Conservation (phyloP, 2,888 invertebrate species). For the Drosophila nigricruria region DNA sequence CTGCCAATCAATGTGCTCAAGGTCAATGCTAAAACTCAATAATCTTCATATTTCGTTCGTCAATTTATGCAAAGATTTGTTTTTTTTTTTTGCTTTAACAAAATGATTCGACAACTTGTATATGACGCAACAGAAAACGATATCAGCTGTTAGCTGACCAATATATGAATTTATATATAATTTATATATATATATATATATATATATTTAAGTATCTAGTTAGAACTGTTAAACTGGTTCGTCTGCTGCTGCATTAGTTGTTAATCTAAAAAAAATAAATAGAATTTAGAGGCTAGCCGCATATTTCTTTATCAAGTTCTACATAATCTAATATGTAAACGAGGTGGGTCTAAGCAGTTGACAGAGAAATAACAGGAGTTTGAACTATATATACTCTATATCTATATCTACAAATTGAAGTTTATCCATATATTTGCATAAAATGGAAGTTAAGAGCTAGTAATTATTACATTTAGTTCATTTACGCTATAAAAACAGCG, state of each 20-base stretch:
- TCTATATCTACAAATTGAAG: too few relatives aligned
- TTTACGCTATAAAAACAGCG: too few relatives aligned
- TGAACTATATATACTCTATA: too few relatives aligned
- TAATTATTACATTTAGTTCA: too few relatives aligned
- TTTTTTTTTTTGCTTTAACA: not conserved
- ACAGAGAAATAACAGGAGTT: not conserved
- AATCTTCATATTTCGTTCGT: not conserved
- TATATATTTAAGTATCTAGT: constrained; percentile 7
- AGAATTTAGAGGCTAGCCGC: constrained; percentile 33
- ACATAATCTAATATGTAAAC: not conserved
- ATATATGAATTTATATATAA: constrained; percentile 6
- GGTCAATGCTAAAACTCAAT: constrained; percentile 70
- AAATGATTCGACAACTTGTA: constrained; percentile 43
- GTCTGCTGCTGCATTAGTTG: constrained; percentile 12
- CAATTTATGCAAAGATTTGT: constrained; percentile 38
- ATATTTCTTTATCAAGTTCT: constrained; percentile 7
- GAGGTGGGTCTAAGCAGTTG: not conserved
- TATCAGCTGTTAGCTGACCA: constrained; percentile 35
- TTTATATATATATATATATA: too few relatives aligned
- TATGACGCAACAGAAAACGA: constrained; percentile 27
- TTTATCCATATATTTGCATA: too few relatives aligned
- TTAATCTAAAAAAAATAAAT: not conserved
- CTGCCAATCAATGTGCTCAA: constrained; percentile 52
- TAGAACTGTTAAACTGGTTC: constrained; percentile 54
- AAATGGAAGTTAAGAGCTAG: too few relatives aligned